Evolutionary conservation across 2,113 vertebrate genomes (phyloP), one percentile per base, ranked within the genome.

Genomic region (Loxodonta africana): DNA sequence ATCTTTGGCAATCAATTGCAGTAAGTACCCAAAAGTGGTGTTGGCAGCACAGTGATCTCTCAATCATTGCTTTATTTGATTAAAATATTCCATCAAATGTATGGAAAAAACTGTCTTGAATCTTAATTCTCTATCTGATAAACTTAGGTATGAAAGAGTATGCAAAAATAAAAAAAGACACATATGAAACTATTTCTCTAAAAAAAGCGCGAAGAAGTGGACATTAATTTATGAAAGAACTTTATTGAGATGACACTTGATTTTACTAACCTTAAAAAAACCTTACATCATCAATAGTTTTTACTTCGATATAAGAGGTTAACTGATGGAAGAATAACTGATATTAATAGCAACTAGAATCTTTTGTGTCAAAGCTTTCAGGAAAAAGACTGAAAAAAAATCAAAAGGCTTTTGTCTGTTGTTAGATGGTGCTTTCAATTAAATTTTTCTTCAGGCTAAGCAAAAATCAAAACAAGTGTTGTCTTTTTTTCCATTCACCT

Each of bases 211-310:
- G 37, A 37, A 73, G 18, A 94, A 44, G 83, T 7, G 46, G 44
- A 60, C 63, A 96, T 77, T 37, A 2, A 10, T 25, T 82, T 71
- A 21, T 63, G 25, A 60, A 37, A 82, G 17, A 41, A 44, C 17
- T 1, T 92, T 94, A 94, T 11, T 82, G 78, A 9, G 2, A 53
- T 92, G 81, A 60, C 20, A 0, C 21, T 77, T 95, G 51, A 93
- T 73, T 89, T 81, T 94, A 41, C 85, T 85, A 28, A 76, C n/a
- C 48, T n/a, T n/a, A n/a, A n/a, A n/a, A n/a, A n/a, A n/a, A n/a
- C n/a, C n/a, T 88, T 98, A 48, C 95, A 48, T 97, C 96, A 97
- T 57, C 88, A 98, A 95, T 94, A 95, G 97, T 73, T 67, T 96
- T 86, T 26, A 93, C 25, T 67, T 90, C 89, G 91, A 97, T 83